A percentile compares a stretch with the other conserved stretches of the same genome.
Evolutionary conservation across 2,888 invertebrate genomes (phyloP).

Genomic region (Euzophera pinguis): DNA sequence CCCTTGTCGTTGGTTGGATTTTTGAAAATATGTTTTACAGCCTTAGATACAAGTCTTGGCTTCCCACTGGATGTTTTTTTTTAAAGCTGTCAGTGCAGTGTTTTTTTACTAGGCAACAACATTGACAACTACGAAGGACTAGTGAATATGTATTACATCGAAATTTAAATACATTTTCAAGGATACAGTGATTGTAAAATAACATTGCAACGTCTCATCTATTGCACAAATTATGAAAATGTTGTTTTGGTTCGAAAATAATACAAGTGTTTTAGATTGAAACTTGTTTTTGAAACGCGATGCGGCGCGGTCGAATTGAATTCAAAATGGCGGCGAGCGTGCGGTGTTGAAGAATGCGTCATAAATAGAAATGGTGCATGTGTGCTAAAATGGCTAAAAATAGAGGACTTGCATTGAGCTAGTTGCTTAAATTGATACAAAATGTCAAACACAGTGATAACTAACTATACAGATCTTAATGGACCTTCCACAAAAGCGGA

Average conservation of each 20-base stretch:
- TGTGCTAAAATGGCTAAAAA: conserved; percentile 62
- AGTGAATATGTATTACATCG: neutral
- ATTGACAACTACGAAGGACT: too few species aligned
- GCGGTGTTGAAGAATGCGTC: conserved; percentile 55
- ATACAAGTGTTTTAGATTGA: neutral
- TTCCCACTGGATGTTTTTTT: too few species aligned
- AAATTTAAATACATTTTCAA: neutral
- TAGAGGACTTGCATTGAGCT: conserved; percentile 59
- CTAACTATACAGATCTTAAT: conserved; percentile 75
- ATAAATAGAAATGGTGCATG: conserved; percentile 69
- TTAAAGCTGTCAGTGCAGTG: too few species aligned
- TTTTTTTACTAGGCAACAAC: too few species aligned
- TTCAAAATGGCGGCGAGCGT: conserved; percentile 73
- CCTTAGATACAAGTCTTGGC: too few species aligned
- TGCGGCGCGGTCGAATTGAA: conserved; percentile 30
- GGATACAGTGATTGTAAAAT: too few species aligned
- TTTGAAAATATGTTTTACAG: too few species aligned
- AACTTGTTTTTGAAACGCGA: conserved; percentile 4
- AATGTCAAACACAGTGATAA: conserved; percentile 78
- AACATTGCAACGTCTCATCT: neutral
- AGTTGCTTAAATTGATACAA: conserved; percentile 52
- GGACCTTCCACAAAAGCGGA: conserved; percentile 79
- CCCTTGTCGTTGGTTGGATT: too few species aligned
- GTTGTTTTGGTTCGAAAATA: neutral
- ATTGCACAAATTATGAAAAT: neutral